Base-by-base conservation (phyloP, 2,113 vertebrate species). In the Polyodon spathula region DNA sequence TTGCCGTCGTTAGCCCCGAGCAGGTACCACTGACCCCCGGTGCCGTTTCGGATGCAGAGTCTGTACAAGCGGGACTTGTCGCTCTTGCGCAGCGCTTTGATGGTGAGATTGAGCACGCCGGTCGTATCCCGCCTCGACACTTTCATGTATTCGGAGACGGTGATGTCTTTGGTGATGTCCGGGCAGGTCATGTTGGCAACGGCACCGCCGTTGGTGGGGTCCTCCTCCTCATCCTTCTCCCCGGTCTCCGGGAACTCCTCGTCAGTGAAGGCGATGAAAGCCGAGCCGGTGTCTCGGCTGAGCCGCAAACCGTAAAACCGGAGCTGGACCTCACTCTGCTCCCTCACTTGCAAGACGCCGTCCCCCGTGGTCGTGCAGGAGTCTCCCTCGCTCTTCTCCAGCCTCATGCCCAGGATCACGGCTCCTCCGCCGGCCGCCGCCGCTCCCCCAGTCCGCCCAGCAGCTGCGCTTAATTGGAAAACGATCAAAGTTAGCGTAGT, bases 61-160 rank as follows among this genome's bases (percentile, higher is more conserved):
- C 85, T 82, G 40, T 96, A 99, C 9, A 88, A 82, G 65, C 93
- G 93, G 71, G 67, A 64, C 2, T 59, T 72, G 70, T 99, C 92
- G 66, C 85, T 89, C 73, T 97, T 95, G 8, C 96, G 90, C 5
- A 99, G 88, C 27, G 89, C 84, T 66, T 89, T 92, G 0, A 97
- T 72, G 59, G 57, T 38, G 4, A 98, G 68, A 38, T 68, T 67
- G 2, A 99, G 81, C 69, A 97, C 51, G 4, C 82, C 92, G 8
- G 93, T 89, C 43, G 89, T 90, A 66, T 85, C 76, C 0, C 66
- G 76, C 48, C 74, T 66, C 80, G 78, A 58, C 67, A 81, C 69
- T 66, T 87, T 82, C 79, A 86, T 84, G 56, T 70, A 76, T 64
- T 56, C 73, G 40, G 59, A 72, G 57, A 86, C 66, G 54, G 12